Conservation (phyloP, 2,113 vertebrate genomes). For the Mesocricetus auratus region DNA sequence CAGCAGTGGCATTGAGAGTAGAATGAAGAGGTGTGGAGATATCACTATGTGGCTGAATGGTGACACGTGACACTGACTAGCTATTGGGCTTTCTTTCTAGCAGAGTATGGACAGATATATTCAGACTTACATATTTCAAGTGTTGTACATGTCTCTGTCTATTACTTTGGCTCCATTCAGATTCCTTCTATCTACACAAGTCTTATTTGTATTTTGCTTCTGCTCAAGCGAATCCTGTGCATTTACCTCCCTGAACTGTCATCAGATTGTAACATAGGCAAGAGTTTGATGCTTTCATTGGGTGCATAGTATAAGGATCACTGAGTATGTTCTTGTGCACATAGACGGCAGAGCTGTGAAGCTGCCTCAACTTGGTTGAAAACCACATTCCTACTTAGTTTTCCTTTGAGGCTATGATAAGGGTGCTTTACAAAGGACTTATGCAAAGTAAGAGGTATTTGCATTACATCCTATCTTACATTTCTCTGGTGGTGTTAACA, state of each 20-base stretch:
- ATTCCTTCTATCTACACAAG: background rate
- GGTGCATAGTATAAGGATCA: background rate
- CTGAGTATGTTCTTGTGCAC: background rate
- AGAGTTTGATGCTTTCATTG: background rate
- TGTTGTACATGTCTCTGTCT: background rate
- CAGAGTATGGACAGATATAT: background rate
- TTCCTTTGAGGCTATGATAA: background rate
- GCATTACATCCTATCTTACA: background rate
- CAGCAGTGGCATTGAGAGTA: background rate
- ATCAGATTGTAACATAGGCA: background rate
- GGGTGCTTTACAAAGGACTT: background rate
- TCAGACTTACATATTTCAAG: background rate
- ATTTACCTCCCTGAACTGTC: background rate
- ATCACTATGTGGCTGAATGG: background rate
- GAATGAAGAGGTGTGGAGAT: background rate
- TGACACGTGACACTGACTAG: background rate
- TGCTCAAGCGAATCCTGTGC: background rate
- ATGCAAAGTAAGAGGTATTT: background rate
- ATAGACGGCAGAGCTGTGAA: fast-evolving
- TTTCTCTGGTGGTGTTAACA: background rate
- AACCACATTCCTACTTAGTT: background rate
- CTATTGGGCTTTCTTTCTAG: background rate
- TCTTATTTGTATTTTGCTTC: too few species aligned
- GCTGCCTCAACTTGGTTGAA: background rate
- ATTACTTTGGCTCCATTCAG: too few species aligned